Conservation (phyloP, 2,888 invertebrate species). For the Cancer borealis region DNA sequence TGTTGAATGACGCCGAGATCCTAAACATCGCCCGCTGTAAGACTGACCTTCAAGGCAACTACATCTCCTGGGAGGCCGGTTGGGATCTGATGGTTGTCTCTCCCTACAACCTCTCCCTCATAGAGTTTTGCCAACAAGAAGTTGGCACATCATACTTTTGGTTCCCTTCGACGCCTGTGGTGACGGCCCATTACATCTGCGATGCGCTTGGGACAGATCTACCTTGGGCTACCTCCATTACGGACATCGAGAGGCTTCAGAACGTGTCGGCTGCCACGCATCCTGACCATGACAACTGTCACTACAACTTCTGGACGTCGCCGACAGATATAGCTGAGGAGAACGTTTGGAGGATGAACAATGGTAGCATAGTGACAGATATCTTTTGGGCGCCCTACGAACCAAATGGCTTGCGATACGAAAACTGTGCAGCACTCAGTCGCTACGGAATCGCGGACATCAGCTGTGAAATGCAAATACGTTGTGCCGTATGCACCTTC, state of each 20-base stretch:
- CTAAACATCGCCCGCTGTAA: constrained; percentile 62
- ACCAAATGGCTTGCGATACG: constrained; percentile 76
- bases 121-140: constrained; percentile 69
- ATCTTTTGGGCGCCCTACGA: constrained; percentile 72
- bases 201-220: constrained; percentile 74
- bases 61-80: constrained; percentile 75
- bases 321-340: constrained; percentile 64
- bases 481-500: constrained; percentile 74
- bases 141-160: constrained; percentile 64
- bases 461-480: constrained; percentile 66
- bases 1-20: constrained; percentile 60
- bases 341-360: constrained; percentile 62
- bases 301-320: constrained; percentile 61
- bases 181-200: constrained; percentile 70
- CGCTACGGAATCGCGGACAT: constrained; percentile 71
- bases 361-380: constrained; percentile 45
- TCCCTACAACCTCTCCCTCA: constrained; percentile 56
- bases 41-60: constrained; percentile 69
- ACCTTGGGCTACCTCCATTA: constrained; percentile 54
- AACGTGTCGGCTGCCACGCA: constrained; percentile 13
- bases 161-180: constrained; percentile 64
- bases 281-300: constrained; percentile 60
- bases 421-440: constrained; percentile 73
- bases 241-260: constrained; percentile 49
- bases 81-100: constrained; percentile 67